Evolutionary conservation across 2,113 vertebrate genomes (phyloP).

Genomic region (Spea bombifrons): DNA sequence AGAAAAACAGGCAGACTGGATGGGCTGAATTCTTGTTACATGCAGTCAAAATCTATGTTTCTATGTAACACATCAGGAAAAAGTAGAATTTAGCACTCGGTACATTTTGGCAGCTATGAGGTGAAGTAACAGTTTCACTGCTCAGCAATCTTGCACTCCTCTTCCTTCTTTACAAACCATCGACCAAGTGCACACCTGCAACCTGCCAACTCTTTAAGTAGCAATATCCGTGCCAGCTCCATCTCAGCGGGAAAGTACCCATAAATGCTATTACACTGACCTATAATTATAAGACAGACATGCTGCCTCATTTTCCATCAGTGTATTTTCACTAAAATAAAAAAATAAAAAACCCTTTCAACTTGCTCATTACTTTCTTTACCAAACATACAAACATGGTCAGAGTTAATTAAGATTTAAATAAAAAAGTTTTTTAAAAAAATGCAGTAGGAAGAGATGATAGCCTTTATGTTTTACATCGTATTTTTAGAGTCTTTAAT

Average conservation of each 20-base stretch:
- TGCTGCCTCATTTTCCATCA: conserved; percentile 7
- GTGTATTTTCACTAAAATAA: conserved; percentile 31
- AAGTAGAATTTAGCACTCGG: neutral
- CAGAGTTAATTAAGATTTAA: conserved; percentile 12
- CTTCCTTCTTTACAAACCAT: conserved; percentile 3
- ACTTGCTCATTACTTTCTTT: conserved; percentile 8
- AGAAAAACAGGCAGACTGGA: too few relatives aligned
- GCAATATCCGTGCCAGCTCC: conserved; percentile 34
- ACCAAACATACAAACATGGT: conserved; percentile 2
- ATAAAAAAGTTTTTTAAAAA: neutral
- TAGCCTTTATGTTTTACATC: conserved; percentile 16
- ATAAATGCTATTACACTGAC: conserved; percentile 24
- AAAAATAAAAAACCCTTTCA: conserved; percentile 17
- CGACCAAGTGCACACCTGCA: neutral
- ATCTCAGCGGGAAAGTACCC: conserved; percentile 11
- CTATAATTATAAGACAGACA: conserved; percentile 28
- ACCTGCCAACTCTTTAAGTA: conserved; percentile 29
- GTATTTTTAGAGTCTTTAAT: conserved; percentile 16
- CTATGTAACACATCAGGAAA: too few relatives aligned
- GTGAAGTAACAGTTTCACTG: neutral
- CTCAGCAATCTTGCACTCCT: neutral
- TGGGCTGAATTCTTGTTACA: too few relatives aligned
- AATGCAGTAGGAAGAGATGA: conserved; percentile 8
- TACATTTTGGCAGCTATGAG: neutral
- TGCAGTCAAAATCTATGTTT: too few relatives aligned